These are phyloP conservation scores for Erpobdella octoculata DNA, from an alignment of 2,888 invertebrate genomes.

Conservation along the genomic window DNA sequence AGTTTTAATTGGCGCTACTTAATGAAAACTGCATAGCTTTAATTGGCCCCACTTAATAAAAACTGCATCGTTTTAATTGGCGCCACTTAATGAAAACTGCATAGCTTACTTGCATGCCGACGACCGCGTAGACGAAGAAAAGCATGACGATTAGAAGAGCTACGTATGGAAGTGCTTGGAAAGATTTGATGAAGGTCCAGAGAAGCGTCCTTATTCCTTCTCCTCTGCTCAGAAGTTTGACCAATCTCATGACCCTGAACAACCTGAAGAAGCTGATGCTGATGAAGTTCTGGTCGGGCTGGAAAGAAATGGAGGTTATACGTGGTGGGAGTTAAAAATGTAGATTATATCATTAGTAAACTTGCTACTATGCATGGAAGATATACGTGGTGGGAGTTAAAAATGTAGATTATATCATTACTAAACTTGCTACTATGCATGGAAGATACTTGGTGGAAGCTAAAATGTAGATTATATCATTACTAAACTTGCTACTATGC, in stretches of 20 bases:
- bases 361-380: too few species aligned
- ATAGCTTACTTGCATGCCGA: slow-evolving; percentile 86
- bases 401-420: too few species aligned
- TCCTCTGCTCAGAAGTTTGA: slow-evolving; percentile 88
- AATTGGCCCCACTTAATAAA: neutral
- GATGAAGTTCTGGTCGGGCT: slow-evolving; percentile 52
- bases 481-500: too few species aligned
- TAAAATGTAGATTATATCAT: too few species aligned
- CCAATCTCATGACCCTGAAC: slow-evolving; percentile 96
- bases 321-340: too few species aligned
- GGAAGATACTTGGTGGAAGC: too few species aligned
- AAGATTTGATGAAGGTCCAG: slow-evolving; percentile 99
- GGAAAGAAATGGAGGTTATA: neutral
- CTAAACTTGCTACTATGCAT: too few species aligned
- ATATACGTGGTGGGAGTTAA: too few species aligned
- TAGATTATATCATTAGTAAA: too few species aligned
- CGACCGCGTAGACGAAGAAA: slow-evolving; percentile 98
- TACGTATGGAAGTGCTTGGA: slow-evolving; percentile 92
- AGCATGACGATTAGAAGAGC: slow-evolving; percentile 94
- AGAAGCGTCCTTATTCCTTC: slow-evolving; percentile 94
- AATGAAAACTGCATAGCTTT: neutral
- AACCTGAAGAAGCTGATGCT: slow-evolving; percentile 98
- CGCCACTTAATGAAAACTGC: too few species aligned
- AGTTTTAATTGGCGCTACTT: neutral
- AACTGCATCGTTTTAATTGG: neutral